Evolutionary conservation across 2,797 vertebrate genomes (phyloP).

Genomic region (Oreochromis mossambicus): DNA sequence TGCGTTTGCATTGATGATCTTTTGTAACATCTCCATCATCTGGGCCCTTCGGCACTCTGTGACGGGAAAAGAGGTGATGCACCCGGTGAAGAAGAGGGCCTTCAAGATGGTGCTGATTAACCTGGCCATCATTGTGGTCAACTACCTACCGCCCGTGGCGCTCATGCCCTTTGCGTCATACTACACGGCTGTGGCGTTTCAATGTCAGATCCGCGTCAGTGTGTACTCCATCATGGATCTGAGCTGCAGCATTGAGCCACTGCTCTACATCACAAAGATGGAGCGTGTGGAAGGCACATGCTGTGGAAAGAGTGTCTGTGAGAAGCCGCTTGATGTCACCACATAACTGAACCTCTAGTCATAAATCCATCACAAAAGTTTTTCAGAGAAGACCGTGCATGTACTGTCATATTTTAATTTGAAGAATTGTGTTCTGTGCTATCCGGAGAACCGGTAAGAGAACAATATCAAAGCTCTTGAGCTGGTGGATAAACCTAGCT

Average conservation of each 20-base stretch:
- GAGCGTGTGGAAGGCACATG: conserved; percentile 24
- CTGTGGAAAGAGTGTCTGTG: conserved; percentile 9
- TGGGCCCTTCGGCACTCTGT: conserved; percentile 75
- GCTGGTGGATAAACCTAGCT: background rate
- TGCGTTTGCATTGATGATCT: conserved; percentile 71
- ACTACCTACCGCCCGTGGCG: conserved; percentile 73
- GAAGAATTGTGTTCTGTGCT: background rate
- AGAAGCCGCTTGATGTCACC: background rate
- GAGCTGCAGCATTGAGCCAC: conserved; percentile 77
- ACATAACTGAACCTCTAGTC: conserved; percentile 2
- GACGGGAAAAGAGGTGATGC: conserved; percentile 70
- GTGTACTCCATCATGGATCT: conserved; percentile 77
- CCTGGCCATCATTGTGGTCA: conserved; percentile 68
- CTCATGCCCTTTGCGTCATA: conserved; percentile 71
- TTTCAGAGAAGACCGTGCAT: background rate
- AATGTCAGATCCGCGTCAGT: conserved; percentile 65
- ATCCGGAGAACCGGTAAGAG: background rate
- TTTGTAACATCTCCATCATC: conserved; percentile 76
- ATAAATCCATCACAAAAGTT: background rate
- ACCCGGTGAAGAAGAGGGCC: conserved; percentile 76
- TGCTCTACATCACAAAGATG: conserved; percentile 75
- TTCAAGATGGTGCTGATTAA: conserved; percentile 72
- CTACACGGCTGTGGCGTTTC: conserved; percentile 53
- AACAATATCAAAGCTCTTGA: background rate
- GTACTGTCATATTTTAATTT: background rate